Evolutionary conservation across 2,113 vertebrate genomes (phyloP), one percentile per base, ranked within the genome.

Genomic region (Paracanthobrama guichenoti): DNA sequence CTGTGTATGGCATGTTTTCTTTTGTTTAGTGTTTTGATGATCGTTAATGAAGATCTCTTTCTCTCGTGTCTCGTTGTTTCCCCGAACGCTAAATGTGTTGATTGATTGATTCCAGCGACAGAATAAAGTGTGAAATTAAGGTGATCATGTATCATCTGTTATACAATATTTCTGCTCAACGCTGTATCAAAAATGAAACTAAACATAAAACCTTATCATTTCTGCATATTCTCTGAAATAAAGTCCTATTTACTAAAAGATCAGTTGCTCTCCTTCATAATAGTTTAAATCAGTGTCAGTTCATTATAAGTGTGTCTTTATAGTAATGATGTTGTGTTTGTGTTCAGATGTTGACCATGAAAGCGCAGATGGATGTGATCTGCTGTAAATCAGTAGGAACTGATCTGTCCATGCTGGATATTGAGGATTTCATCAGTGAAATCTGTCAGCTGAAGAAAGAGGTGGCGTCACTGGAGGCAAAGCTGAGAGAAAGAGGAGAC

Each of bases 321-420:
- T 28, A 28, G 16, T 24, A 6, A 14, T 74, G 14, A 3, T 14
- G n/a, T 0, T 69, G 76, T 78, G 28, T 22, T 39, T 69, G 53
- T 55, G 6, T 8, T 55, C 46, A 76, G 73, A 20, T 76, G 48
- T 50, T 53, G 46, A 55, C 0, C 13, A 55, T 53, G 46, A 18
- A n/a, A 5, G 69, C 6, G 6, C 26, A 67, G 64, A 18, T 72
- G 39, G 69, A 76, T 14, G n/a, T 76, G 26, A 53, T 16, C 24
- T 76, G 48, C 48, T 76, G 73, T 76, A 64, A 80, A 48, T 80
- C 78, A 46, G 78, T 80, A 80, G 78, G 78, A 80, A 80, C 78
- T 20, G 78, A 60, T 60, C 57, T 60, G 57, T 60, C 57, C 57
- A 60, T 60, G 57, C 57, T 60, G 57, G 57, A 60, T 60, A 60